Conservation (phyloP, 2,888 invertebrate genomes). For the Nemotelus nigrinus region DNA sequence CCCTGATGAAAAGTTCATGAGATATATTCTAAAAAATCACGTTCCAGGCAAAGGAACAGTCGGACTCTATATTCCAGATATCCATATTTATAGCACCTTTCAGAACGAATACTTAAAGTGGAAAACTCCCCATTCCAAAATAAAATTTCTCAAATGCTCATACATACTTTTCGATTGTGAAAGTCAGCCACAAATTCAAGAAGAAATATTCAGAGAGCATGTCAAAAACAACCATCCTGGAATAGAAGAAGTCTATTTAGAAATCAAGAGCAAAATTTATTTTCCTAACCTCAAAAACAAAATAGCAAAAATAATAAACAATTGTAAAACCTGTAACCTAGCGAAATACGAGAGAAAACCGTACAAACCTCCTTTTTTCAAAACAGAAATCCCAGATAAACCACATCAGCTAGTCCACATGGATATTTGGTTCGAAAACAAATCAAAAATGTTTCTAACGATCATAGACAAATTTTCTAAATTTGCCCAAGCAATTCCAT, state of each 20-base stretch:
- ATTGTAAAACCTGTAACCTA: neutral
- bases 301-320: constrained; percentile 7
- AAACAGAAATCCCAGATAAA: constrained; percentile 16
- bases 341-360: constrained; percentile 25
- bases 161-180: neutral
- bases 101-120: constrained; percentile 22
- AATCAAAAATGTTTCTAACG: constrained; percentile 38
- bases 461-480: constrained; percentile 43
- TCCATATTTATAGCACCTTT: neutral
- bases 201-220: constrained; percentile 22
- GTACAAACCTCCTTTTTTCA: constrained; percentile 6
- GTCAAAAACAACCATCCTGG: constrained; percentile 6
- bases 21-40: neutral
- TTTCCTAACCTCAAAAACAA: neutral
- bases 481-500: no score
- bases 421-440: constrained; percentile 19
- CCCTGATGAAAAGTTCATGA: constrained; percentile 8
- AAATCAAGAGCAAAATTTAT: neutral
- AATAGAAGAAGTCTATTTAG: constrained; percentile 4
- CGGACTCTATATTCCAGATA: neutral
- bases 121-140: neutral
- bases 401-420: constrained; percentile 20
- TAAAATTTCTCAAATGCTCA: neutral
- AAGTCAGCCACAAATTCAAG: neutral
- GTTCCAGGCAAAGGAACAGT: constrained; percentile 6